Conservation (phyloP, 1,140 invertebrate genomes). For the Radopholus similis region DNA sequence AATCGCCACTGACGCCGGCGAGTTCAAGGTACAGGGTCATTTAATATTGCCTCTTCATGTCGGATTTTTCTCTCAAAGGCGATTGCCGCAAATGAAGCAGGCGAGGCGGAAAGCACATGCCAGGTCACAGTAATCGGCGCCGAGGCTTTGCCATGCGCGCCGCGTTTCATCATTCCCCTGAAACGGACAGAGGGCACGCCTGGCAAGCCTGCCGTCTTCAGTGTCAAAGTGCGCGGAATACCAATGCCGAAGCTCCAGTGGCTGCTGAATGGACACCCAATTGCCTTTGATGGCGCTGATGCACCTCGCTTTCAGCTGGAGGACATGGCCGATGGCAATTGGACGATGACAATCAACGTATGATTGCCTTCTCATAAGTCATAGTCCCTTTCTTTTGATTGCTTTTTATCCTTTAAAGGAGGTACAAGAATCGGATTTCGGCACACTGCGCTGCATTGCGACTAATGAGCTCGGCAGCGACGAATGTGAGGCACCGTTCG, state of each 20-base stretch:
- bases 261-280: constrained; percentile 45
- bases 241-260: constrained; percentile 48
- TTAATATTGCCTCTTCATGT: neutral
- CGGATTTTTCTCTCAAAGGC: constrained; percentile 64
- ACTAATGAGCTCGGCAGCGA: constrained; percentile 62
- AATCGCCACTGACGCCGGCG: constrained; percentile 74
- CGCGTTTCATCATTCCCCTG: constrained; percentile 58
- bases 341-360: constrained; percentile 34
- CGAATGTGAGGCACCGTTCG: constrained; percentile 57
- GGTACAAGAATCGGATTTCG: constrained; percentile 61
- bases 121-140: constrained; percentile 37
- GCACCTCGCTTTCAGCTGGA: constrained; percentile 38
- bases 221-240: constrained; percentile 55
- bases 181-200: constrained; percentile 32
- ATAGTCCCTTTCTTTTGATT: neutral
- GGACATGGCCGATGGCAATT: constrained; percentile 59
- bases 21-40: constrained; percentile 66
- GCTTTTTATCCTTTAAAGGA: constrained; percentile 50
- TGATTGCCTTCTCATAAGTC: neutral
- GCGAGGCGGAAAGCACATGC: constrained; percentile 39
- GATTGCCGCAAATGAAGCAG: constrained; percentile 47
- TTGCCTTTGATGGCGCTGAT: constrained; percentile 36
- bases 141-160: constrained; percentile 45
- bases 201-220: constrained; percentile 51
- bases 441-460: constrained; percentile 61